These are phyloP conservation scores for Perdita meconis DNA, from an alignment of 2,888 invertebrate species.

Conservation along the genomic window DNA sequence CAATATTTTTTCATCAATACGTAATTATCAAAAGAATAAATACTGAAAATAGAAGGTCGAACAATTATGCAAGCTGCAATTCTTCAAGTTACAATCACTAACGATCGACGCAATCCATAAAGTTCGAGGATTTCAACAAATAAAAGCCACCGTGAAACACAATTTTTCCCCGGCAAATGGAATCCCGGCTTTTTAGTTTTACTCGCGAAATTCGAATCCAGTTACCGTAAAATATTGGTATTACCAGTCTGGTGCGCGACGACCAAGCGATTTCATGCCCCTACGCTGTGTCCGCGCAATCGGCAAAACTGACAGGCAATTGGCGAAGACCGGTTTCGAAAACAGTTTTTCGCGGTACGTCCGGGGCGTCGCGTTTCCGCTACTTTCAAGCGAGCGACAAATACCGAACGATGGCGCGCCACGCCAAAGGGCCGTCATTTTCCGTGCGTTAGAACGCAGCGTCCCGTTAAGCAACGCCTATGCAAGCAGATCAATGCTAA, in stretches of 20 bases:
- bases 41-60: no score
- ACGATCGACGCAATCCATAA: no score
- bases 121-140: background rate
- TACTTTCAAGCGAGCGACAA: slow-evolving; percentile 63
- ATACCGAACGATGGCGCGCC: slow-evolving; percentile 60
- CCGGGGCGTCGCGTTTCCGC: slow-evolving; percentile 35
- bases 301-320: slow-evolving; percentile 48
- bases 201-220: slow-evolving; percentile 39
- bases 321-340: slow-evolving; percentile 53
- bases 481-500: slow-evolving; percentile 74
- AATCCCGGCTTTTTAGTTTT: slow-evolving; percentile 26
- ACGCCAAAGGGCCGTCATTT: slow-evolving; percentile 59
- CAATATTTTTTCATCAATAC: no score
- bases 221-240: slow-evolving; percentile 47
- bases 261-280: slow-evolving; percentile 12
- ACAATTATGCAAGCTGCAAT: no score
- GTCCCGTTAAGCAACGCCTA: slow-evolving; percentile 57
- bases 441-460: slow-evolving; percentile 56
- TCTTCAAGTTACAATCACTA: no score
- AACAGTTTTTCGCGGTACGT: slow-evolving; percentile 22
- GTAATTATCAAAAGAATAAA: no score
- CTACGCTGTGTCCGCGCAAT: slow-evolving; percentile 13
- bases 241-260: slow-evolving; percentile 35
- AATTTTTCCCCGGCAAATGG: slow-evolving; percentile 3
- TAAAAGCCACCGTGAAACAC: slow-evolving; percentile 3